Percentiles rank a stretch among this genome's conserved stretches.
These are phyloP conservation scores for Opisthograptis luteolata DNA, from an alignment of 2,888 invertebrate genomes.

Conservation along the genomic window DNA sequence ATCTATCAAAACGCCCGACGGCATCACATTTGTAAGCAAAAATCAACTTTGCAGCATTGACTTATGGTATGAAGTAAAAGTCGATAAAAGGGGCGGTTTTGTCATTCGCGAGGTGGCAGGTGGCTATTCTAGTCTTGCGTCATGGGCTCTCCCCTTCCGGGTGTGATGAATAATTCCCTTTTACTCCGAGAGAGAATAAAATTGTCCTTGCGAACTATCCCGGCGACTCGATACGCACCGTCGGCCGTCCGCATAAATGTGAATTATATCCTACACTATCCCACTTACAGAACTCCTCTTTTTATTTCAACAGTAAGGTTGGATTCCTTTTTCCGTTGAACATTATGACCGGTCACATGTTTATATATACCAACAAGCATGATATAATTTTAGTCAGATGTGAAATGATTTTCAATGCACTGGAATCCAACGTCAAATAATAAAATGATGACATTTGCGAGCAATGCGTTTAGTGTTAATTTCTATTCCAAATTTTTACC, in stretches of 20 bases:
- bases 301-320: constrained; percentile 75
- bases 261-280: constrained; percentile 80
- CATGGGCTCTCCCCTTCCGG: constrained; percentile 84
- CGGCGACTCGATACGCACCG: constrained; percentile 80
- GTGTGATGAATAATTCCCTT: constrained; percentile 85
- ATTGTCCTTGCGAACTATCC: constrained; percentile 82
- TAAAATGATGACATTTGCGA: no score
- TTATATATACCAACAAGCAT: background rate
- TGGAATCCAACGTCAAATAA: no score
- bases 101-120: constrained; percentile 55
- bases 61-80: constrained; percentile 37
- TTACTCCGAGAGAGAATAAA: constrained; percentile 73
- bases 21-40: constrained; percentile 25
- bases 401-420: background rate
- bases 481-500: no score
- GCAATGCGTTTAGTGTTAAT: no score
- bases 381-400: background rate
- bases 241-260: constrained; percentile 77
- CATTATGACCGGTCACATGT: constrained; percentile 60
- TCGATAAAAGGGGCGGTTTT: constrained; percentile 41
- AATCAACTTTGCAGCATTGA: constrained; percentile 37
- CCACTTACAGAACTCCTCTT: constrained; percentile 76
- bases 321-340: constrained; percentile 71
- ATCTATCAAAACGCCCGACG: constrained; percentile 60
- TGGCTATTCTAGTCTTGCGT: constrained; percentile 82